Evolutionary conservation across 2,888 invertebrate species (phyloP).

Genomic region (Drosophila rellima): DNA sequence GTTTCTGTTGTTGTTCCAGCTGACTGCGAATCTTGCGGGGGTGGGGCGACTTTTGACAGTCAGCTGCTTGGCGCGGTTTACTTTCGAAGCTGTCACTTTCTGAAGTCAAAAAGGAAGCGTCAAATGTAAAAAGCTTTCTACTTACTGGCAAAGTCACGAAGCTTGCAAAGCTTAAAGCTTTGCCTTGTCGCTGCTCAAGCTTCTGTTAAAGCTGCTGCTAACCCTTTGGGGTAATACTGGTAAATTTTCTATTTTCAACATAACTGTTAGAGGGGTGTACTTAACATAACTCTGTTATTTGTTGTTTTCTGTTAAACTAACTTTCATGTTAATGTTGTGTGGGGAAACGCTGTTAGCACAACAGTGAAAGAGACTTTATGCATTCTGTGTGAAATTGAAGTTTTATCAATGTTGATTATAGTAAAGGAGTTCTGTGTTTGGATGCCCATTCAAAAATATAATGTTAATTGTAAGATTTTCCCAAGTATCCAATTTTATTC

Average conservation of each 20-base stretch:
- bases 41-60: slow-evolving; percentile 60
- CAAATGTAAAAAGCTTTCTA: slow-evolving; percentile 31
- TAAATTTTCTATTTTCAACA: slow-evolving; percentile 31
- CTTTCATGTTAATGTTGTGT: neutral
- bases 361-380: slow-evolving; percentile 16
- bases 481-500: no score
- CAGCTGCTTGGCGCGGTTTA: slow-evolving; percentile 52
- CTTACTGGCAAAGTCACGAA: slow-evolving; percentile 6
- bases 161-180: slow-evolving; percentile 26
- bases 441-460: no score
- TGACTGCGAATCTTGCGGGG: slow-evolving; percentile 25
- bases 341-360: neutral
- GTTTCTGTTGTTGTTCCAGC: slow-evolving; percentile 59
- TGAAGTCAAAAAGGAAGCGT: slow-evolving; percentile 58
- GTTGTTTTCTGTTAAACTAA: slow-evolving; percentile 2
- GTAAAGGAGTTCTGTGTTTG: neutral
- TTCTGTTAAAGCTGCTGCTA: slow-evolving; percentile 12
- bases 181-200: slow-evolving; percentile 1
- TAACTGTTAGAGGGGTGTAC: slow-evolving; percentile 9
- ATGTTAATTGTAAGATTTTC: no score
- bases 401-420: neutral
- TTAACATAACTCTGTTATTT: slow-evolving; percentile 17
- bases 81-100: slow-evolving; percentile 44
- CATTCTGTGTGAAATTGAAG: neutral
- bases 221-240: slow-evolving; percentile 57